Percentiles rank a stretch among this genome's conserved stretches.
phyloP scores from a whole-genome alignment of 2,797 vertebrate species.

The Fratercula arctica region DNA sequence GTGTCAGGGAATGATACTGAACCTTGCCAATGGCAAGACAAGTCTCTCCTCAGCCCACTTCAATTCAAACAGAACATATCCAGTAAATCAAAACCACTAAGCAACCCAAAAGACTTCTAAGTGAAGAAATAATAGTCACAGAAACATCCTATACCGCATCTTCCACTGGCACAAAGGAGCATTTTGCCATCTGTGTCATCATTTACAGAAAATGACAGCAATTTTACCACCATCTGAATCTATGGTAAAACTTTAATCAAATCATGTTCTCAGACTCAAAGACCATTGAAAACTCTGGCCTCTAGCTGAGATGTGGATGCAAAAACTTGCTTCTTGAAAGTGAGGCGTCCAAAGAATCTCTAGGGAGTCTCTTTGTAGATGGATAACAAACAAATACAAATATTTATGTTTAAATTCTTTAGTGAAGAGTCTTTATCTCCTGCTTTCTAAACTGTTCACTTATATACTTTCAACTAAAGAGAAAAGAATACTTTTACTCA shows the following conservation, averaged over 20 bases:
- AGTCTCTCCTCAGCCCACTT: background rate
- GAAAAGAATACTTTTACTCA: background rate
- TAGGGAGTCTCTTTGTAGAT: background rate
- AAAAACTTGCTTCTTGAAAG: background rate
- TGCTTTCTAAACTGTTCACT: background rate
- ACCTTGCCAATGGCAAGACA: background rate
- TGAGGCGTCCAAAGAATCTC: background rate
- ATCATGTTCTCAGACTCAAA: background rate
- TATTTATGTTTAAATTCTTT: background rate
- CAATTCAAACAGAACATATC: background rate
- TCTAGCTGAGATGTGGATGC: background rate
- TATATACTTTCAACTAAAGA: background rate
- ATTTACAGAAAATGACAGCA: background rate
- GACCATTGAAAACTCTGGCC: background rate
- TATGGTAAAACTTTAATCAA: background rate
- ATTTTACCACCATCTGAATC: background rate
- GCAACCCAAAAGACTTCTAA: background rate
- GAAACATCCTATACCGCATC: background rate
- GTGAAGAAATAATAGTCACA: background rate
- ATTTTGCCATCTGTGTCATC: background rate
- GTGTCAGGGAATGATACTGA: background rate
- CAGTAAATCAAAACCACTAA: background rate
- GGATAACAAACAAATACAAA: background rate
- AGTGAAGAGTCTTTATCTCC: background rate
- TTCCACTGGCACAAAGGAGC: background rate